Base-by-base conservation (phyloP, 2,888 invertebrate species). In the Boloria euphrosyne region DNA sequence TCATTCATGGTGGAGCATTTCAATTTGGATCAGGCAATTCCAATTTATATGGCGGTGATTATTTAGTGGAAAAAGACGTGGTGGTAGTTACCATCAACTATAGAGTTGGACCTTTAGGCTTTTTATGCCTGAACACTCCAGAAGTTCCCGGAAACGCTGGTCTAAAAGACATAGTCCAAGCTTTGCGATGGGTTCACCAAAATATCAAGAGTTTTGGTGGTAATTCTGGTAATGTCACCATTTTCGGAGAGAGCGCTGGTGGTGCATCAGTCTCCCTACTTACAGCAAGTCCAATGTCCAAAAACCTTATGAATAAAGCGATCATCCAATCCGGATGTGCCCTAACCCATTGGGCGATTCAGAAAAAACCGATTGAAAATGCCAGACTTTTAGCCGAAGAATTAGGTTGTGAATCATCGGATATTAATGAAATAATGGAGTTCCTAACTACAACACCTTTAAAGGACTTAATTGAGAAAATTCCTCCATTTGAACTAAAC, bases 81-180 rank as follows among this genome's bases (percentile, higher is more conserved):
- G 84, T 94, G 0, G 79, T 94, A 2, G 94, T 94, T 0, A 93
- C 93, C 0, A 71, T 93, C 0, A 94, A 94, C 77, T 94, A 92
- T 75, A 90, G 94, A 76, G 87, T 87, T 31, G 92, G 92, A 0
- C 79, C 81, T 0, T 71, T 92, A n/a, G 92, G 92, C 46, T 92
- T 92, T 77, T 75, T 92, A 2, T 77, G 89, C 49, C 69, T 92
- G 0, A 85, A 91, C 75, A 91, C 88, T 0, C 88, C 90, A 2
- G 92, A 91, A 55, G 83, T 91, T 0, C 91, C 92, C 0, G 92
- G 92, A 4, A 92, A 92, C 18, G 91, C 90, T 22, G 92, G 92
- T 0, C 50, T 91, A 0, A 91, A 90, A 74, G 92, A 92, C 61
- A 79, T 88, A n/a, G 80, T 85, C 0, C 82, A 82, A 70, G 92